A percentile compares a stretch with the other conserved stretches of the same genome.
Conservation (phyloP, 2,888 invertebrate genomes). For the Gasteruption jaculator region DNA sequence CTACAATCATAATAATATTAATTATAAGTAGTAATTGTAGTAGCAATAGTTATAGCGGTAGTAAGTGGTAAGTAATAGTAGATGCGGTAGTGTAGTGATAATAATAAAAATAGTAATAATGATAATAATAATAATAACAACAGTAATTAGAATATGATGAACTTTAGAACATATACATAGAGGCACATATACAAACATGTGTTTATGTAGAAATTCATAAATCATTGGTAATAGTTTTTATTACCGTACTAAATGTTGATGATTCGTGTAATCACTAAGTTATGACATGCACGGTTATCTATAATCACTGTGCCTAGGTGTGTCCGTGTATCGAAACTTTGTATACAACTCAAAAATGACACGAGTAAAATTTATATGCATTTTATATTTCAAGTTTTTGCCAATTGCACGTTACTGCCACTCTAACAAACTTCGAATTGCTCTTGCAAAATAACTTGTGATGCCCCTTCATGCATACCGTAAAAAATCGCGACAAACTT, state of each 20-base stretch:
- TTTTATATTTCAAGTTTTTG: too few species aligned
- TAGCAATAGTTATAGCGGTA: slow-evolving; percentile 22
- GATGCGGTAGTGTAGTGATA: slow-evolving; percentile 20
- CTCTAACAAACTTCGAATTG: too few species aligned
- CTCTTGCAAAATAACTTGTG: too few species aligned
- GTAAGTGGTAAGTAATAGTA: slow-evolving; percentile 21
- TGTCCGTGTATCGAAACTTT: too few species aligned
- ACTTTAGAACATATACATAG: background rate
- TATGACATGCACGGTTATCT: slow-evolving; percentile 22
- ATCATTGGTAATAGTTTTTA: background rate
- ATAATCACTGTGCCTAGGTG: too few species aligned
- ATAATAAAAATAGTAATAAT: slow-evolving; percentile 21
- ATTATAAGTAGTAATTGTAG: slow-evolving; percentile 19
- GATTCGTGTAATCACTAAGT: slow-evolving; percentile 32
- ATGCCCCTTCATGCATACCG: too few species aligned
- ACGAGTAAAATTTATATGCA: too few species aligned
- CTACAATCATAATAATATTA: slow-evolving; percentile 23
- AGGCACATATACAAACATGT: too few species aligned
- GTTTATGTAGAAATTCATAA: too few species aligned
- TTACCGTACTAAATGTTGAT: slow-evolving; percentile 24
- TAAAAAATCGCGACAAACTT: too few species aligned
- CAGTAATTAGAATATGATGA: background rate
- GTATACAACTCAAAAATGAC: too few species aligned
- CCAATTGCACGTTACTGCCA: too few species aligned
- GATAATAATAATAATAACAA: slow-evolving; percentile 5